Percentiles rank a stretch among this genome's conserved stretches.
phyloP scores from a whole-genome alignment of 1,140 invertebrate species.

The Palaemon carinicauda region DNA sequence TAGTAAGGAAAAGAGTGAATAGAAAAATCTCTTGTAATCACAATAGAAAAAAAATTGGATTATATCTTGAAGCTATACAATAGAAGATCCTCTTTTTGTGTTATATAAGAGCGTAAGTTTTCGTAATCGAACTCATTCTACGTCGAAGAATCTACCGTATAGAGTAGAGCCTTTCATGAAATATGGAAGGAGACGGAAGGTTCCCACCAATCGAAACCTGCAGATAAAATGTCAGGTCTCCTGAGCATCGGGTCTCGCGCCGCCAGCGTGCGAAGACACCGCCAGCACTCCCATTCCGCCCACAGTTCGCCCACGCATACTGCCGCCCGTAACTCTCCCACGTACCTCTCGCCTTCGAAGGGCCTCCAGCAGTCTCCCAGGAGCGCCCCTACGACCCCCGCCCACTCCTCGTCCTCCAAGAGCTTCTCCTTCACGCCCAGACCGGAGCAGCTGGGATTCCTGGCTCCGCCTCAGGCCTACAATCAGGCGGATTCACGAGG shows the following conservation, averaged over 20 bases:
- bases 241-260: conserved; percentile 29
- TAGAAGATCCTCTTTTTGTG: too few relatives aligned
- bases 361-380: not conserved
- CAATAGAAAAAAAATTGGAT: too few relatives aligned
- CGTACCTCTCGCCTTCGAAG: not conserved
- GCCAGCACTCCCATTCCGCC: not conserved
- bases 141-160: too few relatives aligned
- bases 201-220: not conserved
- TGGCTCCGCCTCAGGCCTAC: not conserved
- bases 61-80: too few relatives aligned
- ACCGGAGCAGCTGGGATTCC: not conserved
- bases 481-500: not conserved
- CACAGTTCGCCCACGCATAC: conserved; percentile 21
- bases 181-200: not conserved
- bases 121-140: too few relatives aligned
- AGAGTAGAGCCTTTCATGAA: not conserved
- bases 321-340: not conserved
- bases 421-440: not conserved
- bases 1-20: too few relatives aligned
- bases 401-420: not conserved
- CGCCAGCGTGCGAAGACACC: conserved; percentile 8
- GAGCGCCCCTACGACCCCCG: conserved; percentile 5
- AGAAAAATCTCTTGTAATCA: too few relatives aligned
- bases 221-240: conserved; percentile 28
- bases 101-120: too few relatives aligned